Conservation (phyloP, 2,888 invertebrate genomes). For the Tetrapedia diversipes region DNA sequence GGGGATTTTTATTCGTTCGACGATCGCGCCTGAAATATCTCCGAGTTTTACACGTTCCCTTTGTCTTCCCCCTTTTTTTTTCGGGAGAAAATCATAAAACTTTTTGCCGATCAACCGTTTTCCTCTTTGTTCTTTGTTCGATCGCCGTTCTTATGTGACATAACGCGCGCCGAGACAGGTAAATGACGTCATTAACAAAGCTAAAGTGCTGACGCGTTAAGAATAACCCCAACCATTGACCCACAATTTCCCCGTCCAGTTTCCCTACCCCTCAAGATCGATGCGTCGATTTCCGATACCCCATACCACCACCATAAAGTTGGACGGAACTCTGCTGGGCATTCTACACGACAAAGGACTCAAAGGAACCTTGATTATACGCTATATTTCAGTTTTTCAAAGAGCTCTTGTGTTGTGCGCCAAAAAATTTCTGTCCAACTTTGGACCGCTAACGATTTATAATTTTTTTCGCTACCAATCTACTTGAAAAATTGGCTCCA, state of each 20-base stretch:
- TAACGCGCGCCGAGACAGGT: constrained; percentile 70
- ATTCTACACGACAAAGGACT: constrained; percentile 45
- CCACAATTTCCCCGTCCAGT: constrained; percentile 66
- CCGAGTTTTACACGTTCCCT: background rate
- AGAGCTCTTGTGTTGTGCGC: background rate
- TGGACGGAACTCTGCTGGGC: constrained; percentile 58
- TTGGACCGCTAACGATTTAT: background rate
- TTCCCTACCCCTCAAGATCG: constrained; percentile 71
- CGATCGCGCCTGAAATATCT: background rate
- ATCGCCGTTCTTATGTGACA: constrained; percentile 54
- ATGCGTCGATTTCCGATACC: constrained; percentile 77
- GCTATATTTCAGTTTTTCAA: constrained; percentile 48
- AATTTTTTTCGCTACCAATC: too few species aligned
- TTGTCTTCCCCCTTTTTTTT: background rate
- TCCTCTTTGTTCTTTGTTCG: constrained; percentile 49
- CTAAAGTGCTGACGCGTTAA: constrained; percentile 78
- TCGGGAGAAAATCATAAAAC: background rate
- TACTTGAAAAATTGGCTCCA: background rate
- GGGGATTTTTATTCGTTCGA: constrained; percentile 3
- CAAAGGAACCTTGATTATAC: constrained; percentile 53
- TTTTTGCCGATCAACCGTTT: constrained; percentile 15
- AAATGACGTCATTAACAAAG: constrained; percentile 79
- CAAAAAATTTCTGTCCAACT: background rate
- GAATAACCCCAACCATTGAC: constrained; percentile 73
- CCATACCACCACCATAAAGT: constrained; percentile 65